Conservation (phyloP, 1,140 invertebrate genomes). For the Chironomus striatipennis region DNA sequence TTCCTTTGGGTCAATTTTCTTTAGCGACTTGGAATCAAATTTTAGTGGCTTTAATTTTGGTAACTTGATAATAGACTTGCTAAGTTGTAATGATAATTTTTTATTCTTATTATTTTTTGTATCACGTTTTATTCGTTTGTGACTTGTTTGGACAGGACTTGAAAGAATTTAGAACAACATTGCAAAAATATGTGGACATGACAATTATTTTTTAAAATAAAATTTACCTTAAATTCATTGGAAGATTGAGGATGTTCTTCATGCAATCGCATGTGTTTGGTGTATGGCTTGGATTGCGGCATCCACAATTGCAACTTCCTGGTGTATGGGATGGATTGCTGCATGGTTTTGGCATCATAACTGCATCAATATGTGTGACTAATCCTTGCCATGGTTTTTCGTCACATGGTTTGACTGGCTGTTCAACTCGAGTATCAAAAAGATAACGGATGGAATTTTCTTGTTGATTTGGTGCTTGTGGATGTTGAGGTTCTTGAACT, state of each 20-base stretch:
- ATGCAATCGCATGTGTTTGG: background rate
- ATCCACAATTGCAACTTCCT: background rate
- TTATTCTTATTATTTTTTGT: background rate
- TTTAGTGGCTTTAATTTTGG: background rate
- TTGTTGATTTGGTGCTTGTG: background rate
- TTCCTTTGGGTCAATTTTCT: background rate
- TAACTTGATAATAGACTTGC: too few relatives aligned
- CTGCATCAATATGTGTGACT: background rate
- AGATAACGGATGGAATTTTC: background rate
- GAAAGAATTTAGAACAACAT: background rate
- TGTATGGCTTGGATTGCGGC: background rate
- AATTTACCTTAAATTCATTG: background rate
- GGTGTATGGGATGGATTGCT: background rate
- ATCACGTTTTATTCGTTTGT: background rate
- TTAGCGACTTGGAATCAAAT: background rate
- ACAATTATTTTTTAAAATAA: background rate
- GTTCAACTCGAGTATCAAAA: background rate
- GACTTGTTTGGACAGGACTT: background rate
- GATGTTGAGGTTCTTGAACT: background rate
- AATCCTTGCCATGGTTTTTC: slow-evolving; percentile 11
- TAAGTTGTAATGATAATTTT: too few relatives aligned
- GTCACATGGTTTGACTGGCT: background rate
- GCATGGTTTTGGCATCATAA: background rate
- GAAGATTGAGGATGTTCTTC: background rate
- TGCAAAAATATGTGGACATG: background rate